Evolutionary conservation across 2,113 vertebrate genomes (phyloP).

Genomic region (Poecilia latipinna): DNA sequence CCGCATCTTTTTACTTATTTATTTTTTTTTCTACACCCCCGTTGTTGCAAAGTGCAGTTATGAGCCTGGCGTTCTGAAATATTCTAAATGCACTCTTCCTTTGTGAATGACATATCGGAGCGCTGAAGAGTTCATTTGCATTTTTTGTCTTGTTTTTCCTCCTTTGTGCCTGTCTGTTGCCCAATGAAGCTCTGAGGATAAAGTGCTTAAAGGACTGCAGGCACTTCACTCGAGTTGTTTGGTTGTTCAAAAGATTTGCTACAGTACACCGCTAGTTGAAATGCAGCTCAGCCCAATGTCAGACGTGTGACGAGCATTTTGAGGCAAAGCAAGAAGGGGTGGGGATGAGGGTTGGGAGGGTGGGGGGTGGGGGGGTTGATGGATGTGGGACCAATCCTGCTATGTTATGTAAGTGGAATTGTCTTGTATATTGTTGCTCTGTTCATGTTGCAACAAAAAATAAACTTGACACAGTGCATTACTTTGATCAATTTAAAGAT

Average conservation of each 20-base stretch:
- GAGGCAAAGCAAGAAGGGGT: slow-evolving; percentile 8
- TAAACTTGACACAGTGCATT: slow-evolving; percentile 47
- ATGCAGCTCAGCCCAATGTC: slow-evolving; percentile 74
- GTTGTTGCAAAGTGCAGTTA: slow-evolving; percentile 72
- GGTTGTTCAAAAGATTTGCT: slow-evolving; percentile 74
- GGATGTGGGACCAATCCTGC: slow-evolving; percentile 51
- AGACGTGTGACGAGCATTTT: slow-evolving; percentile 62
- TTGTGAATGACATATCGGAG: slow-evolving; percentile 65
- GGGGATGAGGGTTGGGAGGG: not conserved
- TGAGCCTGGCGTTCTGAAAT: slow-evolving; percentile 75
- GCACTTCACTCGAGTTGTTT: slow-evolving; percentile 78
- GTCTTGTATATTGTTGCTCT: slow-evolving; percentile 37
- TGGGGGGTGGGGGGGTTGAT: not conserved
- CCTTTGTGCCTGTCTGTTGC: slow-evolving; percentile 68
- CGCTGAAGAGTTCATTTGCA: slow-evolving; percentile 72
- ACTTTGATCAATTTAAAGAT: slow-evolving; percentile 29
- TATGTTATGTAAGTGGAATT: slow-evolving; percentile 71
- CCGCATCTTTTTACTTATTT: slow-evolving; percentile 33
- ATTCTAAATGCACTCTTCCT: slow-evolving; percentile 61
- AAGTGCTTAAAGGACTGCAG: slow-evolving; percentile 80
- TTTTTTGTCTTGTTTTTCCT: slow-evolving; percentile 61
- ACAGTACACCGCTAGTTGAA: slow-evolving; percentile 72
- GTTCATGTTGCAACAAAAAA: slow-evolving; percentile 54
- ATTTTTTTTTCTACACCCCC: not conserved
- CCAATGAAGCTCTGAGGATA: slow-evolving; percentile 80